Percentiles rank a stretch among this genome's conserved stretches.
These are phyloP conservation scores for Crax fasciolata DNA, from an alignment of 2,797 vertebrate species.

Conservation along the genomic window DNA sequence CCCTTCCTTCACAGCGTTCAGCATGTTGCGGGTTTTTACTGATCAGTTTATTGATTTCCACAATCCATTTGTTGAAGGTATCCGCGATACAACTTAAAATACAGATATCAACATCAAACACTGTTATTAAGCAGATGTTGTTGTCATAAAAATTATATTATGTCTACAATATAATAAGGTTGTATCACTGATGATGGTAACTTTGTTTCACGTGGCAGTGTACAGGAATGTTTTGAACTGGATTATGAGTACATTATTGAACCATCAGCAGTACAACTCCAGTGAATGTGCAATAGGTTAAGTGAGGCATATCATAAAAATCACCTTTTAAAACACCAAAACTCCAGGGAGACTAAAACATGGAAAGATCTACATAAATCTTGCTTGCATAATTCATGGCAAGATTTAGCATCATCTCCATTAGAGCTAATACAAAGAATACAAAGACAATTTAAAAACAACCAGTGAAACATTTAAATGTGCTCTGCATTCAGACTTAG, in stretches of 20 bases:
- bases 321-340: neutral
- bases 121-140: conserved; percentile 6
- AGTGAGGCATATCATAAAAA: conserved; percentile 24
- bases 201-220: neutral
- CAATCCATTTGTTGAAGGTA: neutral
- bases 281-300: conserved; percentile 7
- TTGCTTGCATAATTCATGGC: conserved; percentile 47
- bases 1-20: neutral
- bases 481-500: conserved; percentile 63
- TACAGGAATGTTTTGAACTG: neutral
- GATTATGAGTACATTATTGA: neutral
- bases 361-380: conserved; percentile 43
- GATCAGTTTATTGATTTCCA: neutral
- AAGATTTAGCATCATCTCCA: conserved; percentile 26
- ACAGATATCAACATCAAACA: neutral
- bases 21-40: neutral
- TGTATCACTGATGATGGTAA: neutral
- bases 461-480: conserved; percentile 64
- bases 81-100: neutral
- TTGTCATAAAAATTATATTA: neutral
- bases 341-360: conserved; percentile 7
- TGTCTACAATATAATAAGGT: neutral
- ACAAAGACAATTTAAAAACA: conserved; percentile 74
- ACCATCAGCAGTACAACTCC: neutral
- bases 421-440: conserved; percentile 67